phyloP scores from a whole-genome alignment of 2,888 invertebrate genomes.

The Gymnosoma rotundatum region DNA sequence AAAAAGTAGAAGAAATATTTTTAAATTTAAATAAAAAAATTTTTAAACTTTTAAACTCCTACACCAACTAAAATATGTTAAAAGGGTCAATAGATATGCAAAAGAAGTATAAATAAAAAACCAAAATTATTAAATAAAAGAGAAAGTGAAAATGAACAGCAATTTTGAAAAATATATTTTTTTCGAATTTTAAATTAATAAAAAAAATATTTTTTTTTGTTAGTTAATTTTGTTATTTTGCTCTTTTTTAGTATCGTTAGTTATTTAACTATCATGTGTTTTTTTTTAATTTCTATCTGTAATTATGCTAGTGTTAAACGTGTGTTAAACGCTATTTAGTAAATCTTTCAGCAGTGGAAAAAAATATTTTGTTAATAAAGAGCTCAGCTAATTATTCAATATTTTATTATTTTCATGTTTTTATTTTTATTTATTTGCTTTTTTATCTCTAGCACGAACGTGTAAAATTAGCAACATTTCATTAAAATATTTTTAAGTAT shows the following conservation, averaged over 20 bases:
- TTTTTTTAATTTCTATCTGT: not conserved
- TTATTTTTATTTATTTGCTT: conserved; percentile 38
- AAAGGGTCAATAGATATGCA: not conserved
- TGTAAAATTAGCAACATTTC: conserved; percentile 60
- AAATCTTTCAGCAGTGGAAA: conserved; percentile 7
- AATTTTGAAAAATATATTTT: conserved; percentile 49
- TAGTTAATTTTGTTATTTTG: not conserved
- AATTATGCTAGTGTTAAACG: conserved; percentile 2
- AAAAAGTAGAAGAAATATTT: not conserved
- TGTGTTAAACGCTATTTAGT: conserved; percentile 10
- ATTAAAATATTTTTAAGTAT: conserved; percentile 47
- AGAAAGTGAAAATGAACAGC: conserved; percentile 62
- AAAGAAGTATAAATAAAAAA: not conserved
- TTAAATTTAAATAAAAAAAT: not conserved
- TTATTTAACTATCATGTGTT: not conserved
- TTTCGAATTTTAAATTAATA: conserved; percentile 34
- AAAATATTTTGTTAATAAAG: not conserved
- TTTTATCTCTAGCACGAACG: conserved; percentile 64
- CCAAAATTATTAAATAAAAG: conserved; percentile 7
- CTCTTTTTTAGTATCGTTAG: not conserved
- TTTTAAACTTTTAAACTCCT: conserved; percentile 23
- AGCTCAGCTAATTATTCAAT: conserved; percentile 34
- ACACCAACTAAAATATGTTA: not conserved
- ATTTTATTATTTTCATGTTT: conserved; percentile 44
- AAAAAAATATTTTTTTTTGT: conserved; percentile 18